Evolutionary conservation across 2,888 invertebrate species (phyloP).

Genomic region (Campoplex capitator): DNA sequence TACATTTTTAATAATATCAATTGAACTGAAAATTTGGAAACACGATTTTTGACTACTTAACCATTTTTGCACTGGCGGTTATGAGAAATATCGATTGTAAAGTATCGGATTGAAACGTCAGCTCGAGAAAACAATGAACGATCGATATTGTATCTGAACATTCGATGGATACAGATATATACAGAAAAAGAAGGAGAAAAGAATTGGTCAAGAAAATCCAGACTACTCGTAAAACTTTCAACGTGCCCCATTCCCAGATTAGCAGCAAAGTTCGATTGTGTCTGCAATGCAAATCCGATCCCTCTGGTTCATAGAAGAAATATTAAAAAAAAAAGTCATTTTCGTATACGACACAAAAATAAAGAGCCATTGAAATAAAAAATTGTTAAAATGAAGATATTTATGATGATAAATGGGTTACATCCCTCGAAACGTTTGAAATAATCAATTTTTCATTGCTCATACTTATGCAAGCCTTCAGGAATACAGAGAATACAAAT

Average conservation of each 20-base stretch:
- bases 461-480: not conserved
- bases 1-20: not conserved
- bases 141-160: not conserved
- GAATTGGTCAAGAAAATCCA: constrained; percentile 4
- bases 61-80: constrained; percentile 27
- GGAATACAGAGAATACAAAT: too few species aligned
- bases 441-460: not conserved
- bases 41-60: constrained; percentile 15
- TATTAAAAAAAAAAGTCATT: not conserved
- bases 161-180: not conserved
- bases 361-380: not conserved
- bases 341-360: not conserved
- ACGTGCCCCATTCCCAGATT: constrained; percentile 17
- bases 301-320: not conserved
- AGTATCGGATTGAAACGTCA: not conserved
- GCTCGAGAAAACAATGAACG: not conserved
- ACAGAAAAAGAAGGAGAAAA: not conserved
- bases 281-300: not conserved
- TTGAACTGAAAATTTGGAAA: constrained; percentile 10
- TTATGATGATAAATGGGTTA: not conserved
- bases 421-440: not conserved
- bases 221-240: constrained; percentile 24
- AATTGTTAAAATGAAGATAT: not conserved
- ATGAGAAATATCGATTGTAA: not conserved
- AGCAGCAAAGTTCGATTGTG: constrained; percentile 28